These are phyloP conservation scores for Embiotoca jacksoni DNA, from an alignment of 2,113 vertebrate species.

Conservation along the genomic window DNA sequence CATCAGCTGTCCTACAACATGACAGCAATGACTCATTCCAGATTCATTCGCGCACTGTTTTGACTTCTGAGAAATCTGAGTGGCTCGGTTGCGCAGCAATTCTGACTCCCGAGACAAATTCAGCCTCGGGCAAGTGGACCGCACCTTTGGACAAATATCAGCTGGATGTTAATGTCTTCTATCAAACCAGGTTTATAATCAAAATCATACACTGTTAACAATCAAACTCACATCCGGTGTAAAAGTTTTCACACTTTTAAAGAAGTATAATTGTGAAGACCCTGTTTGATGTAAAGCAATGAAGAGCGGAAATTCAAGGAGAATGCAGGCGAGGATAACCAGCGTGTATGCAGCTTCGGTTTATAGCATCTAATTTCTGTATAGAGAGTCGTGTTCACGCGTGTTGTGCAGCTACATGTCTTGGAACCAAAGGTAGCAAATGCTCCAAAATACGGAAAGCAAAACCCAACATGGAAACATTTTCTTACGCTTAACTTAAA, in stretches of 20 bases:
- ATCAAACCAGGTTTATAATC: neutral
- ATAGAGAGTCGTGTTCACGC: too few relatives aligned
- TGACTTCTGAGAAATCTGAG: constrained; percentile 1
- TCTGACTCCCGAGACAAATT: constrained; percentile 29
- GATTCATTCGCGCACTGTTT: constrained; percentile 30
- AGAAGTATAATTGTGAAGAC: neutral
- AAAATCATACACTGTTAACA: neutral
- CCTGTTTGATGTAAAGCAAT: neutral
- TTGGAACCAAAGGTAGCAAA: too few relatives aligned
- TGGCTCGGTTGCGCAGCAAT: constrained; percentile 25
- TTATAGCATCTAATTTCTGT: too few relatives aligned
- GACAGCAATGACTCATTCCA: constrained; percentile 32
- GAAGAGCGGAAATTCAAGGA: neutral
- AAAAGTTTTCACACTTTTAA: neutral
- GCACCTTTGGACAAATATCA: constrained; percentile 12
- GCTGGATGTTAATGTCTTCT: constrained; percentile 8
- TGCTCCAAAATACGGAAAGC: too few relatives aligned
- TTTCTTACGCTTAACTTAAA: too few relatives aligned
- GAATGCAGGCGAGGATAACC: too few relatives aligned
- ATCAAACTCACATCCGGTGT: neutral
- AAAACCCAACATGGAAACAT: too few relatives aligned
- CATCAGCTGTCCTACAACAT: constrained; percentile 37
- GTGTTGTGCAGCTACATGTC: too few relatives aligned
- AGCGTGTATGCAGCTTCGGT: too few relatives aligned
- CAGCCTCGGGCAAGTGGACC: constrained; percentile 12